Conservation (phyloP, 2,888 invertebrate species). For the Tiliacea aurago region DNA sequence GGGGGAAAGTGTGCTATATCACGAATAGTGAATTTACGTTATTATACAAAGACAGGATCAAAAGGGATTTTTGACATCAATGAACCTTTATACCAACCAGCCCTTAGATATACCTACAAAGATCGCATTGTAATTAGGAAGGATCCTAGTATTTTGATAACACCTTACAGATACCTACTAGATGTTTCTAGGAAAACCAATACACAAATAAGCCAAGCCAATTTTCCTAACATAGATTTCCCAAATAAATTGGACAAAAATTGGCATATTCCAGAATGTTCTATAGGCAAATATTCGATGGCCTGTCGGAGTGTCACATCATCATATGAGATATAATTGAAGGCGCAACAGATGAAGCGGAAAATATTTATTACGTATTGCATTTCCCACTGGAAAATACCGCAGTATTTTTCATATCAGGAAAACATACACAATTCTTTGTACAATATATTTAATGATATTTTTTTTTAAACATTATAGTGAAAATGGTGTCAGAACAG, state of each 20-base stretch:
- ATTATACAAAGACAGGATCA: not conserved
- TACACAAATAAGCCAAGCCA: not conserved
- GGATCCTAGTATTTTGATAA: not conserved
- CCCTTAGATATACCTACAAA: no score
- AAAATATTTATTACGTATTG: constrained; percentile 46
- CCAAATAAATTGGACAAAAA: constrained; percentile 18
- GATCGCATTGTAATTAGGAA: no score
- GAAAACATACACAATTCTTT: constrained; percentile 8
- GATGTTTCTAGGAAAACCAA: not conserved
- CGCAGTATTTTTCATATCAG: constrained; percentile 2
- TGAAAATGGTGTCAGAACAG: not conserved
- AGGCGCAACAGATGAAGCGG: constrained; percentile 36
- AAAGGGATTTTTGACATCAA: not conserved
- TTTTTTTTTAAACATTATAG: not conserved
- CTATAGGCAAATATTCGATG: constrained; percentile 25
- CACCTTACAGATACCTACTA: not conserved
- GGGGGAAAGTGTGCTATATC: not conserved
- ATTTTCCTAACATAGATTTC: constrained; percentile 10
- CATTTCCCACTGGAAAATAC: constrained; percentile 16
- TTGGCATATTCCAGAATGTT: not conserved
- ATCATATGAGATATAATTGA: constrained; percentile 35
- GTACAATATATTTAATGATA: constrained; percentile 7
- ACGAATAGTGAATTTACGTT: not conserved
- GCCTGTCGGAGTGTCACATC: constrained; percentile 24
- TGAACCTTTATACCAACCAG: not conserved